These are phyloP conservation scores for Ametastegia equiseti DNA, from an alignment of 2,888 invertebrate genomes.

Conservation along the genomic window DNA sequence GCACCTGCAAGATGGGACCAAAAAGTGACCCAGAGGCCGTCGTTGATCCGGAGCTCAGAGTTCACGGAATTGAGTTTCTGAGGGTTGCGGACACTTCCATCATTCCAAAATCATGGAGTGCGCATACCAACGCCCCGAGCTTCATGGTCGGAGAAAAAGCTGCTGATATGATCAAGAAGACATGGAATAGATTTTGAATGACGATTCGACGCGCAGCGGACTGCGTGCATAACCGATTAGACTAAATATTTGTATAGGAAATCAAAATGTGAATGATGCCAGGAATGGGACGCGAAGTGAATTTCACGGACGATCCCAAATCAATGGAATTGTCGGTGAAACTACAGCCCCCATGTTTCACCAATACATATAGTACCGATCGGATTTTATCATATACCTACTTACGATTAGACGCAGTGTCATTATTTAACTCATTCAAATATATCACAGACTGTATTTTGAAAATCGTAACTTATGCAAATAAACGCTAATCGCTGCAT, in stretches of 20 bases:
- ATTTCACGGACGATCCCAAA: not conserved
- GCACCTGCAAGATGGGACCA: constrained; percentile 85
- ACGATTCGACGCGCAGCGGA: not conserved
- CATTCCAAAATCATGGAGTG: constrained; percentile 81
- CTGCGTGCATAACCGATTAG: not conserved
- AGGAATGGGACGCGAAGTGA: not conserved
- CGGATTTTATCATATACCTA: not conserved
- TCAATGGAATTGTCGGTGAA: not conserved
- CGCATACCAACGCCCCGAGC: constrained; percentile 82
- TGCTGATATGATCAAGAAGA: constrained; percentile 80
- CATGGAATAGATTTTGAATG: constrained; percentile 71
- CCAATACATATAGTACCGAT: not conserved
- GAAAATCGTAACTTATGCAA: not conserved
- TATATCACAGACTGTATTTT: not conserved
- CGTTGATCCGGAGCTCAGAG: constrained; percentile 80
- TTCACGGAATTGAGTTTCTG: constrained; percentile 79
- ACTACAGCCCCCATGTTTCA: not conserved
- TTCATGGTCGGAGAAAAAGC: constrained; percentile 85
- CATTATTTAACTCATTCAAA: not conserved
- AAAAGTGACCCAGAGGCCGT: constrained; percentile 79
- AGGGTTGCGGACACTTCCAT: constrained; percentile 83
- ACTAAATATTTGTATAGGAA: too few species aligned
- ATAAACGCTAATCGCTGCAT: not conserved
- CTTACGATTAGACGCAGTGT: too few species aligned
- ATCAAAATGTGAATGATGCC: not conserved